These are phyloP conservation scores for Melanerpes formicivorus DNA, from an alignment of 2,113 vertebrate genomes.

Conservation along the genomic window DNA sequence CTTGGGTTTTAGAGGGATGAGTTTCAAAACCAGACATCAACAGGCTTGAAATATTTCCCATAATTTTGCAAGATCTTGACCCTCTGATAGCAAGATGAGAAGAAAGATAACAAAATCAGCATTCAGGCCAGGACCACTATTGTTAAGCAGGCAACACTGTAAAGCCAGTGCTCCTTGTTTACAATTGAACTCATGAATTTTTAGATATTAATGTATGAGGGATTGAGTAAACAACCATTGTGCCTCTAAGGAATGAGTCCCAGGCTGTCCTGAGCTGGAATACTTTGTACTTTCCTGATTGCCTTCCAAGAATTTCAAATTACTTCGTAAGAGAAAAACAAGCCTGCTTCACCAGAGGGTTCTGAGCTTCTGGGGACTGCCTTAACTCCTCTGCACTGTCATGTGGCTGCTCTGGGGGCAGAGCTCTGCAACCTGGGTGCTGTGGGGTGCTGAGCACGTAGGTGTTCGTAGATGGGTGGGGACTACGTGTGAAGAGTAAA, in stretches of 20 bases:
- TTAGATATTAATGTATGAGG: slow-evolving; percentile 65
- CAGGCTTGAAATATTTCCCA: slow-evolving; percentile 26
- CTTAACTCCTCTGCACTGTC: neutral
- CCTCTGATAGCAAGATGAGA: slow-evolving; percentile 25
- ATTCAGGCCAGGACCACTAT: slow-evolving; percentile 13
- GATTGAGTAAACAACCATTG: slow-evolving; percentile 69
- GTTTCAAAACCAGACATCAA: slow-evolving; percentile 61
- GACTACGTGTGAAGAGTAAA: neutral
- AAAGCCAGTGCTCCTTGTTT: slow-evolving; percentile 53
- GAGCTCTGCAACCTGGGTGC: neutral
- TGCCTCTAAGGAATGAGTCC: slow-evolving; percentile 68
- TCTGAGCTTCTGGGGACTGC: neutral
- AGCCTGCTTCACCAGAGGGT: neutral
- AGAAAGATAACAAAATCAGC: slow-evolving; percentile 32
- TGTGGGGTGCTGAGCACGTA: rapidly evolving
- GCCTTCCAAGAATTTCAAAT: slow-evolving; percentile 73
- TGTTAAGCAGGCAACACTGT: slow-evolving; percentile 41
- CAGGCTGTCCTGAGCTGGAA: slow-evolving; percentile 70
- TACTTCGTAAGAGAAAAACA: slow-evolving; percentile 66
- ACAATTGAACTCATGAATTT: slow-evolving; percentile 60
- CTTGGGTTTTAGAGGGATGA: slow-evolving; percentile 41
- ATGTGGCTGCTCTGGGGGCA: neutral
- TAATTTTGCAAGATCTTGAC: slow-evolving; percentile 30
- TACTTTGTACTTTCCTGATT: slow-evolving; percentile 72
- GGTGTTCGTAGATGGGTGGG: neutral